A percentile compares a stretch with the other conserved stretches of the same genome.
Evolutionary conservation across 2,113 vertebrate genomes (phyloP).

Genomic region (Trochalopteron elliotii): DNA sequence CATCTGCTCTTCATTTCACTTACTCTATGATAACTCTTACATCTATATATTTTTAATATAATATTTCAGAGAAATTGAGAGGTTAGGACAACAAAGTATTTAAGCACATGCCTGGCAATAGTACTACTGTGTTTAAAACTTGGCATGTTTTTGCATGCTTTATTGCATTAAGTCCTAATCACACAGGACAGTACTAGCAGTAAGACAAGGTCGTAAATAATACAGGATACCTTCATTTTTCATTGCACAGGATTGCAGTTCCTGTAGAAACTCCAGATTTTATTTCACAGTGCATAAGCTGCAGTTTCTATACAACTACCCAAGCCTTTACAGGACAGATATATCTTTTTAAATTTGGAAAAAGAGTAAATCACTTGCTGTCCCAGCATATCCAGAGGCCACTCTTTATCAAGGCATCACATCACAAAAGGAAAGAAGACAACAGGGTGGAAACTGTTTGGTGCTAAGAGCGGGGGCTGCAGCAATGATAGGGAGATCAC

Average conservation of each 20-base stretch:
- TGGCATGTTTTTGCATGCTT: neutral
- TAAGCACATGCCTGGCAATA: neutral
- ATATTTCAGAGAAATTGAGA: neutral
- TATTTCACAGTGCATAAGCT: neutral
- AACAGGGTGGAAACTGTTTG: neutral
- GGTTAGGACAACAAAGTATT: neutral
- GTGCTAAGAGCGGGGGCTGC: rapidly evolving
- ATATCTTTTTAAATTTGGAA: neutral
- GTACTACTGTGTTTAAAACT: neutral
- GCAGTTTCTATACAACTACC: neutral
- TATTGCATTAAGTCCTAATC: neutral
- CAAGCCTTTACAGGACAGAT: neutral
- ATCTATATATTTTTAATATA: neutral
- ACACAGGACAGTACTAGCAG: neutral
- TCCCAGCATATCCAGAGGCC: neutral
- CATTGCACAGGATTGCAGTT: neutral
- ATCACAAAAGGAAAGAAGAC: neutral
- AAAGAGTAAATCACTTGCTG: neutral
- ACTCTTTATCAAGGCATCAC: neutral
- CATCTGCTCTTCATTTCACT: neutral
- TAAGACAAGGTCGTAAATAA: neutral
- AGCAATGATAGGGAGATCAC: neutral
- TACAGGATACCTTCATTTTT: neutral
- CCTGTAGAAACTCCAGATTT: neutral
- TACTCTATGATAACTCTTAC: neutral